phyloP scores from a whole-genome alignment of 1,140 invertebrate species.

The Megalonaias nervosa region DNA sequence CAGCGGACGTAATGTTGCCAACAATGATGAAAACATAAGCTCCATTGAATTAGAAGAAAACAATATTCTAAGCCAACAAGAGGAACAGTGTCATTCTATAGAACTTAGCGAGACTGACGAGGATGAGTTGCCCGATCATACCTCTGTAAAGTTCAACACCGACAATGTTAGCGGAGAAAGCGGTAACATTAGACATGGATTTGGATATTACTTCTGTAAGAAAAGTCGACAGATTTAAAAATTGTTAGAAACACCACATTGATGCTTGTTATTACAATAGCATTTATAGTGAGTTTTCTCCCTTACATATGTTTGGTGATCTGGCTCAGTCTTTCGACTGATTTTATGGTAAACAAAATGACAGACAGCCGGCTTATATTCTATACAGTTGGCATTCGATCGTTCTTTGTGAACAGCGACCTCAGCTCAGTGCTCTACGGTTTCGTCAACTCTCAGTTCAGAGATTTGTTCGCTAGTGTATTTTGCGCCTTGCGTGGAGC shows the following conservation, averaged over 20 bases:
- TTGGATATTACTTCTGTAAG: neutral
- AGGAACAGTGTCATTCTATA: neutral
- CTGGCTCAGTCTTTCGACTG: neutral
- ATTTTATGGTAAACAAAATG: constrained; percentile 12
- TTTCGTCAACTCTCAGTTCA: constrained; percentile 24
- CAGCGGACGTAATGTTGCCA: too few species aligned
- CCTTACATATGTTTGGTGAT: constrained; percentile 6
- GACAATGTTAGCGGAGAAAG: neutral
- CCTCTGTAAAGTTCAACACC: neutral
- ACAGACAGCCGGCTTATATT: constrained; percentile 31
- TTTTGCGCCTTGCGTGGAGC: constrained; percentile 6
- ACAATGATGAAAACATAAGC: too few species aligned
- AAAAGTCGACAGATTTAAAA: constrained; percentile 3
- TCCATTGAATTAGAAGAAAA: too few species aligned
- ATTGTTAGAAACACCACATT: constrained; percentile 19
- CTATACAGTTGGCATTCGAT: constrained; percentile 34
- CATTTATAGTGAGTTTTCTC: constrained; percentile 32
- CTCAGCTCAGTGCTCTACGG: too few species aligned
- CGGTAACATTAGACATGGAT: neutral
- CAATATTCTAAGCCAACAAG: neutral
- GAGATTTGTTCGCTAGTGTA: constrained; percentile 3
- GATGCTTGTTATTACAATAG: constrained; percentile 30
- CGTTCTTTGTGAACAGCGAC: too few species aligned
- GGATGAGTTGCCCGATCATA: neutral
- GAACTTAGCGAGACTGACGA: neutral